Conservation (phyloP, 2,888 invertebrate genomes). For the Hypselothyrea guttata region DNA sequence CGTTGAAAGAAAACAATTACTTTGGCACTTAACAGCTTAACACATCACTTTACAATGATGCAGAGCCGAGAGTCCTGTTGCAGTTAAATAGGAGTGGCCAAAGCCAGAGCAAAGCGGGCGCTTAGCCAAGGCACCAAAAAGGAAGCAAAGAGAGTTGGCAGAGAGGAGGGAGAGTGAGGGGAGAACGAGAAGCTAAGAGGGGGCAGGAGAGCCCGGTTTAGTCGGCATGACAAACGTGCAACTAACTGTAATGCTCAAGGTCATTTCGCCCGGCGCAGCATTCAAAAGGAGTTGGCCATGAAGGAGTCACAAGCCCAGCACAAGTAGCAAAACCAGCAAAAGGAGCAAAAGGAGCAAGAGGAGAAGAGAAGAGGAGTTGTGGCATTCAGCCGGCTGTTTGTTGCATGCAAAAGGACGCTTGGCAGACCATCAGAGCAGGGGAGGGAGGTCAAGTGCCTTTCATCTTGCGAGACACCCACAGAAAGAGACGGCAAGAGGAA, state of each 20-base stretch:
- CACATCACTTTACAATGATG: conserved; percentile 73
- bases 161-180: neutral
- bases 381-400: conserved; percentile 15
- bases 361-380: no score
- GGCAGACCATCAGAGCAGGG: conserved; percentile 57
- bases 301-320: no score
- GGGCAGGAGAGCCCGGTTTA: neutral
- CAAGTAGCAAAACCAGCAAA: no score
- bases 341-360: conserved; percentile 27
- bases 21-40: conserved; percentile 81
- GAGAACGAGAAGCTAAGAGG: neutral
- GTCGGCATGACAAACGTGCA: conserved; percentile 58
- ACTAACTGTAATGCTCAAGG: conserved; percentile 68
- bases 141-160: neutral
- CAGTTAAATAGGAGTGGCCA: conserved; percentile 47
- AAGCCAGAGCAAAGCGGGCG: conserved; percentile 34
- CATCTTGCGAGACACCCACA: conserved; percentile 75
- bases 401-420: conserved; percentile 48
- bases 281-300: conserved; percentile 56
- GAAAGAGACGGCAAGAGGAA: conserved; percentile 1
- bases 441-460: conserved; percentile 69
- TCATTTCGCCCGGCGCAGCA: conserved; percentile 50
- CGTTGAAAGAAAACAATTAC: conserved; percentile 81
- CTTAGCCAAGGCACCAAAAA: conserved; percentile 28
- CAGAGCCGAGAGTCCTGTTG: conserved; percentile 49